phyloP scores from a whole-genome alignment of 2,797 vertebrate species.

The Acanthornis magna region DNA sequence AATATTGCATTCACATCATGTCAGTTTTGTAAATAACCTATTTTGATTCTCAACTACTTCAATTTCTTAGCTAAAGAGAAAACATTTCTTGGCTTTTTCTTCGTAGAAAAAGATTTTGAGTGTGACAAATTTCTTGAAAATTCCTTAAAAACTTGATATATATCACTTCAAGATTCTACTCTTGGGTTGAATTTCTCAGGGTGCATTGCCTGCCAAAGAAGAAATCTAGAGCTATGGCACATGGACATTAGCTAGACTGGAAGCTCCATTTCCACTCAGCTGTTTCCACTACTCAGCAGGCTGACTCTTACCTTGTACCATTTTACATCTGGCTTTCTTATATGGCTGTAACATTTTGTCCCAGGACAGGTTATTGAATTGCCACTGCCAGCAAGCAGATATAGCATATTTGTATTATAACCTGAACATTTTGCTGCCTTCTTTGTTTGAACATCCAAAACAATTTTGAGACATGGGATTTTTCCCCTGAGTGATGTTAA shows the following conservation, averaged over 20 bases:
- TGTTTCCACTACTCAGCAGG: not conserved
- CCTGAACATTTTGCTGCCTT: conserved; percentile 31
- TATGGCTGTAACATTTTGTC: conserved; percentile 52
- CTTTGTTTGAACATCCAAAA: conserved; percentile 68
- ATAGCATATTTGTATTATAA: not conserved
- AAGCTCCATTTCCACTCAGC: not conserved
- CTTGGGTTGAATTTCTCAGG: not conserved
- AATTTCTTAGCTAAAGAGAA: not conserved
- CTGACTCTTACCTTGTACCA: conserved; percentile 76
- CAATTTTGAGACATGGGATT: conserved; percentile 62
- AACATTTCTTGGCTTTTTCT: not conserved
- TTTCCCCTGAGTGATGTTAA: not conserved
- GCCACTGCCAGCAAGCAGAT: conserved; percentile 39
- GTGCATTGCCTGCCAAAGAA: not conserved
- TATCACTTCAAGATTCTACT: not conserved
- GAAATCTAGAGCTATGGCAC: not conserved
- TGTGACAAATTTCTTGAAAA: not conserved
- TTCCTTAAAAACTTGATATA: not conserved
- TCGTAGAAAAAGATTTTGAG: not conserved
- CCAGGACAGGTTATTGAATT: conserved; percentile 74
- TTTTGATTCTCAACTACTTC: not conserved
- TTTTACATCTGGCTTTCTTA: conserved; percentile 53
- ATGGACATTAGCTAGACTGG: not conserved
- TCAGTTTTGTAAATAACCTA: not conserved
- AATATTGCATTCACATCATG: not conserved